Evolutionary conservation across 2,113 vertebrate genomes (phyloP).

Genomic region (Crotalus helleri): DNA sequence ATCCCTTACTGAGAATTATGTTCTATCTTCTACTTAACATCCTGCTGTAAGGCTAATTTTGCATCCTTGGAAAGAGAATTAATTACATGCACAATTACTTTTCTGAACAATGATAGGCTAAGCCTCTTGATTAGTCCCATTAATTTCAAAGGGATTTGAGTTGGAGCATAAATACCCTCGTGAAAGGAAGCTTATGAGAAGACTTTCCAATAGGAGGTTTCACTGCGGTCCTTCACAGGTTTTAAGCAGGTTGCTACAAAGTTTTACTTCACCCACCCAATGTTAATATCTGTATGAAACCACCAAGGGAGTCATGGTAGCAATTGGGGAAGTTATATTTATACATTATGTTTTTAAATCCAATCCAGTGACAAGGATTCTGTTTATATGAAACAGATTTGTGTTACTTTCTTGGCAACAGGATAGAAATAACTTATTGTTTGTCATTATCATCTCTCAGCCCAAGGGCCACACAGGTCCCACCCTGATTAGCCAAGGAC

Average conservation of each 20-base stretch:
- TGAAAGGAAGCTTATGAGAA: not conserved
- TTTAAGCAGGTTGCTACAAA: not conserved
- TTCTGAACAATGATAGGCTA: slow-evolving; percentile 44
- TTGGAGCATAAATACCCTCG: slow-evolving; percentile 5
- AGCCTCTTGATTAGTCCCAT: slow-evolving; percentile 30
- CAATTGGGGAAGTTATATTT: not conserved
- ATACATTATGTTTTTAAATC: not conserved
- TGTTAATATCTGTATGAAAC: not conserved
- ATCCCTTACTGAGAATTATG: slow-evolving; percentile 4
- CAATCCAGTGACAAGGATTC: not conserved
- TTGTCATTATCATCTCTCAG: not conserved
- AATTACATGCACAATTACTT: slow-evolving; percentile 63
- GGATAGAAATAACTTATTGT: not conserved
- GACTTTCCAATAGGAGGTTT: not conserved
- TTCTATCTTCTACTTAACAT: slow-evolving; percentile 14
- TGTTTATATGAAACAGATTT: not conserved
- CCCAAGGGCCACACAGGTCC: not conserved
- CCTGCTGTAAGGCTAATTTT: slow-evolving; percentile 27
- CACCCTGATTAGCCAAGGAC: not conserved
- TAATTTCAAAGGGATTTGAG: slow-evolving; percentile 33
- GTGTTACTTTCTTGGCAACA: not conserved
- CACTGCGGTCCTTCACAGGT: not conserved
- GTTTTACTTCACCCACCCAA: no score
- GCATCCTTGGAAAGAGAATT: slow-evolving; percentile 38
- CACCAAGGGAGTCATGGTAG: not conserved